Evolutionary conservation across 2,113 vertebrate genomes (phyloP), one percentile per base, ranked within the genome.

Genomic region (Myotis brandtii): DNA sequence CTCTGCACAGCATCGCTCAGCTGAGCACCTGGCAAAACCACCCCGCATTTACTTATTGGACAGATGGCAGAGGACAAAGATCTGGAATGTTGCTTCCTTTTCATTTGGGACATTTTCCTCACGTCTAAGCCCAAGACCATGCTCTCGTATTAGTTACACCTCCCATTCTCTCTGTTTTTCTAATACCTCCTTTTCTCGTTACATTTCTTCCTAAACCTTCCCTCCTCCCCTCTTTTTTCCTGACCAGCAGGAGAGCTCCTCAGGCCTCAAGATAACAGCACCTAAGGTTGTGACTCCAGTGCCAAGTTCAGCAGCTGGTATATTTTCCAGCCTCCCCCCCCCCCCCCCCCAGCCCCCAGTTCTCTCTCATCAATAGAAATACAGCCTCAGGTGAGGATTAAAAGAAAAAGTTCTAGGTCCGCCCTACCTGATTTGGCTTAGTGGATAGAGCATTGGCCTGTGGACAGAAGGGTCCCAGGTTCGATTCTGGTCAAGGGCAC

Each of bases 121-220:
- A 0, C 5, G 8, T n/a, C 66, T 89, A 64, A 66, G 52, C 32
- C 64, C 64, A 64, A 66, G 52, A 32, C 64, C 64, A 89, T 56
- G 67, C 88, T 54, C 67, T 59, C 54, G 0, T 84, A 30, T 23
- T 40, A 62, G 81, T 85, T 69, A 72, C 73, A 73, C 66, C 59
- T 84, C 70, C 48, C 43, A 1, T 72, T 80, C 93, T 64, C 72
- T 73, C 59, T 48, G 17, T 59, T 30, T 43, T 77, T 89, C 92
- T 82, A 95, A 82, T 77, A 18, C 62, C 48, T 69, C 46, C n/a
- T 62, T 94, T 92, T 86, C 91, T 83, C 73, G 69, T 52, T 48
- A 40, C 70, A 40, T 66, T 75, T 93, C 66, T 95, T 59, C 34
- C 77, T 46, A 67, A 34, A 62, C 34, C 59, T 50, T 0, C 0